Base-by-base conservation (phyloP, 2,888 invertebrate genomes). In the Agrypnus murinus region DNA sequence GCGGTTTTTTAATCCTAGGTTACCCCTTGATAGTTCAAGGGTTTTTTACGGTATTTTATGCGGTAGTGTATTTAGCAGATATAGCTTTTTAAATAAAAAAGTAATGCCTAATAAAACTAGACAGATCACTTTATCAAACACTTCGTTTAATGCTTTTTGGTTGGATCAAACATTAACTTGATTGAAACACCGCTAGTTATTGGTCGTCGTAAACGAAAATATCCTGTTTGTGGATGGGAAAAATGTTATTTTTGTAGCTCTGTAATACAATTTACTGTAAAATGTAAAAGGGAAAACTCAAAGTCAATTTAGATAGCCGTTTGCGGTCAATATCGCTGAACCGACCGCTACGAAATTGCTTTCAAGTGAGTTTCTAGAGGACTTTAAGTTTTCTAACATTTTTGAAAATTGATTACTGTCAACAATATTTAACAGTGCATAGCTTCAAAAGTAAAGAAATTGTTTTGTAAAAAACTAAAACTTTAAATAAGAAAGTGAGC, bases 191-290 rank as follows among this genome's bases (percentile, higher is more conserved):
- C 31, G 48, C 7, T 48, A 9, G 7, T 34, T 38, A 36, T 55
- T 38, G 34, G 55, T n/a, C 10, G 38, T 15, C 5, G 36, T 55
- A 55, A 55, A 55, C 19, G 50, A 55, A 38, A 55, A 55, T 38
- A 55, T 55, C 55, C 55, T 17, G 55, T 55, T 55, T 55, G 10
- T 15, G 14, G n/a, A n/a, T n/a, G 25, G 25, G 5, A 34, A 36
- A 55, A 55, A 38, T 55, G 55, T 36, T 55, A 55, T 55, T 55
- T 55, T 55, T 17, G 38, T n/a, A 25, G 25, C 25, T 38, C 25
- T 59, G 43, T 59, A 59, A 59, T 43, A 40, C 60, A 60, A 60
- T 60, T 60, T 60, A 34, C 43, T 60, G 60, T 60, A 60, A 60
- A 60, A 60, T 60, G 32, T 60, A 60, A 60, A 60, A 60, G 46